Percentiles rank a stretch among this genome's conserved stretches.
Evolutionary conservation across 2,113 vertebrate species (phyloP).

Genomic region (Python bivittatus): DNA sequence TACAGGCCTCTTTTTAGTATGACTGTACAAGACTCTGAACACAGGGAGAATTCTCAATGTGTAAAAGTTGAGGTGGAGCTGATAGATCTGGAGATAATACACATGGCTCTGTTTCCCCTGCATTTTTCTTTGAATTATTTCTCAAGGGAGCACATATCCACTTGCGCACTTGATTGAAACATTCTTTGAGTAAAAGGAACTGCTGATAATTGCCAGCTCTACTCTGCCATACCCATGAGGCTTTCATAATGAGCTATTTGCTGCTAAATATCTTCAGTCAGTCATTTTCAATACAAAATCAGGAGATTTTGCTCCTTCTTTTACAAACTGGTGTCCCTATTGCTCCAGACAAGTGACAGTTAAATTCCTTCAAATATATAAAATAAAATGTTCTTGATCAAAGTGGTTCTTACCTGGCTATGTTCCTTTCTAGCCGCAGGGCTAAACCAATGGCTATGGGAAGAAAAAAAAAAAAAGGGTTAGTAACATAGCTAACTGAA

Average conservation of each 20-base stretch:
- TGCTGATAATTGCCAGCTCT: background rate
- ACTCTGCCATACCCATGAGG: background rate
- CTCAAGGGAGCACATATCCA: background rate
- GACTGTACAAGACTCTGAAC: background rate
- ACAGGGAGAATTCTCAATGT: background rate
- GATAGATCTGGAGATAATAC: background rate
- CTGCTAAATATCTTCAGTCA: background rate
- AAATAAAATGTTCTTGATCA: conserved; percentile 53
- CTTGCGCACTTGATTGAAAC: background rate
- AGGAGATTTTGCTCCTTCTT: conserved; percentile 28
- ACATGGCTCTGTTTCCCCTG: background rate
- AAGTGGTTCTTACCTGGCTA: conserved; percentile 83
- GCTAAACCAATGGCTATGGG: conserved; percentile 89
- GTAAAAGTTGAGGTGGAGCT: background rate
- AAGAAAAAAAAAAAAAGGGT: conserved; percentile 69
- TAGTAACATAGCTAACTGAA: conserved; percentile 56
- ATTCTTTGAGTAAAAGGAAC: background rate
- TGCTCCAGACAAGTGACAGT: conserved; percentile 32
- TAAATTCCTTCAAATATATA: conserved; percentile 45
- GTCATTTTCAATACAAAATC: conserved; percentile 23
- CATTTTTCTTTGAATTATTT: background rate
- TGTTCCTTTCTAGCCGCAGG: conserved; percentile 89
- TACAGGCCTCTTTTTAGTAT: background rate
- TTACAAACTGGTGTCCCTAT: conserved; percentile 26
- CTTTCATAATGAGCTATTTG: background rate